Evolutionary conservation across 2,888 invertebrate genomes (phyloP).

Genomic region (Carpatolechia fugitivella): DNA sequence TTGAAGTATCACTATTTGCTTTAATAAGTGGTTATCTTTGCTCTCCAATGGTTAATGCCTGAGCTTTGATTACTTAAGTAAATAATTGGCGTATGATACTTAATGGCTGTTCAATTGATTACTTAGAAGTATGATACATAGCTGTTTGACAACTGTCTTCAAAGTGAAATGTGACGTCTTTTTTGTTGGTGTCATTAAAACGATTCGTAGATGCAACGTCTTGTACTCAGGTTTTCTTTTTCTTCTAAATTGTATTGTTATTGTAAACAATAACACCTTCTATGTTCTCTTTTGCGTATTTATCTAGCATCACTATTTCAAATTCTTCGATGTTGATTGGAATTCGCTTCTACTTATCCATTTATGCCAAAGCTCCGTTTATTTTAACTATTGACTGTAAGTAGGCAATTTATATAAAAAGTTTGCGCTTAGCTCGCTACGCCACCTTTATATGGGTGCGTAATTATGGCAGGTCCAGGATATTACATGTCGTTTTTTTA

Average conservation of each 20-base stretch:
- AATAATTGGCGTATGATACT: slow-evolving; percentile 2
- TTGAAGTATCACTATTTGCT: slow-evolving; percentile 5
- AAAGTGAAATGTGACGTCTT: background rate
- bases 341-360: background rate
- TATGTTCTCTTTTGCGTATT: background rate
- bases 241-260: background rate
- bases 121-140: background rate
- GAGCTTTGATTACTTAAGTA: slow-evolving; percentile 3
- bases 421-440: slow-evolving; percentile 25
- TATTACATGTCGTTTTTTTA: slow-evolving; percentile 27
- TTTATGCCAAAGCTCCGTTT: slow-evolving; percentile 9
- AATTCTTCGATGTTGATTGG: background rate
- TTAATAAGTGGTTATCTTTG: slow-evolving; percentile 6
- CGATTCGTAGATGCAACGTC: background rate
- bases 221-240: background rate
- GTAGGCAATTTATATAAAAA: slow-evolving; percentile 36
- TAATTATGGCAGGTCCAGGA: slow-evolving; percentile 29
- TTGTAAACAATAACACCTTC: background rate
- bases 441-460: slow-evolving; percentile 31
- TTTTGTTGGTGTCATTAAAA: background rate
- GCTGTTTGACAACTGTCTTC: background rate
- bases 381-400: slow-evolving; percentile 32
- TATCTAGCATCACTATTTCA: background rate
- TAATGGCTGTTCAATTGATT: background rate
- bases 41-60: background rate